A percentile compares a stretch with the other conserved stretches of the same genome.
Evolutionary conservation across 2,888 invertebrate species (phyloP).

Genomic region (Hermodice carunculata): DNA sequence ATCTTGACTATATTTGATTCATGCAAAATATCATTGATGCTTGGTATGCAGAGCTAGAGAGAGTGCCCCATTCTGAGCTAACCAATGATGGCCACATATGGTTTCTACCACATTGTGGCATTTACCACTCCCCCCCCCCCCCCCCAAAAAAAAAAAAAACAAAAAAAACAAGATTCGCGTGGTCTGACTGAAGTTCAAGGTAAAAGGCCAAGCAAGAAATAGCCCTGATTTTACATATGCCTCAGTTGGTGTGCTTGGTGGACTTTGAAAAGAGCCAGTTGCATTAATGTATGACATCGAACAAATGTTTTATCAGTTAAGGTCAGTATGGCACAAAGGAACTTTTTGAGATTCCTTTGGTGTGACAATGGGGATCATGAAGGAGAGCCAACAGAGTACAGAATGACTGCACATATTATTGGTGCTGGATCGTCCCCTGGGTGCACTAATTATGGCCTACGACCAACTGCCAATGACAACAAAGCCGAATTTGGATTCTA

Average conservation of each 20-base stretch:
- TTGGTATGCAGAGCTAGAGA: constrained; percentile 12
- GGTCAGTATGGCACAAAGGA: constrained; percentile 8
- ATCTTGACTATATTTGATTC: constrained; percentile 2
- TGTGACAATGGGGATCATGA: constrained; percentile 7
- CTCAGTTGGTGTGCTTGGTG: constrained; percentile 17
- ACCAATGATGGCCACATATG: background rate
- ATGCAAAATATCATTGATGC: background rate
- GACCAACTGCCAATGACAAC: background rate
- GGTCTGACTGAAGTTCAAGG: constrained; percentile 22
- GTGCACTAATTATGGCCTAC: constrained; percentile 15
- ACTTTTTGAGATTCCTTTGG: constrained; percentile 25
- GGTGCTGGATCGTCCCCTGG: constrained; percentile 17
- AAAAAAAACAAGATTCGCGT: constrained; percentile 27
- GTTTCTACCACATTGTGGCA: constrained; percentile 30
- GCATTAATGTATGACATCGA: constrained; percentile 26
- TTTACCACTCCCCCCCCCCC: constrained; percentile 24
- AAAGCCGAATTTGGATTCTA: background rate
- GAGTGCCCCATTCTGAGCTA: background rate
- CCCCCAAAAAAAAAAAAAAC: too few relatives aligned
- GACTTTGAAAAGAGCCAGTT: constrained; percentile 15
- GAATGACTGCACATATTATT: constrained; percentile 27
- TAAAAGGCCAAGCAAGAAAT: constrained; percentile 17
- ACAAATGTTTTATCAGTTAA: constrained; percentile 23
- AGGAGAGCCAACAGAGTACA: background rate
- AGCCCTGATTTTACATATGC: constrained; percentile 23